Evolutionary conservation across 2,888 invertebrate species (phyloP).

Genomic region (Stenichneumon culpator): DNA sequence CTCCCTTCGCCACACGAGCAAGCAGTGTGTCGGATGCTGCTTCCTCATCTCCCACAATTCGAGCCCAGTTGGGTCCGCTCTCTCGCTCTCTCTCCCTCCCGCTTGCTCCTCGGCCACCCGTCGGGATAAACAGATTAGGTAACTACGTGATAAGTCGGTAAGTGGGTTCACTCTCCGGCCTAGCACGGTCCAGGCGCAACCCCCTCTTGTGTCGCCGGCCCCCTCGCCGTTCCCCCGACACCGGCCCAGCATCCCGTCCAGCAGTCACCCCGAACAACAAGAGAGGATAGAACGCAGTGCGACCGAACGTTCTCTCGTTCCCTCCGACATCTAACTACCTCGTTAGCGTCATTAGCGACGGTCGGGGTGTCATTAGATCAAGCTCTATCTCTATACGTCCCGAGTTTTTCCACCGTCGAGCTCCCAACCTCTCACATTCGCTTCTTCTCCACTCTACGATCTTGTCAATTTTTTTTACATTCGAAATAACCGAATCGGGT

Average conservation of each 20-base stretch:
- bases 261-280: constrained; percentile 58
- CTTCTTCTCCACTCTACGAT: neutral
- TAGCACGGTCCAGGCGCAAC: constrained; percentile 68
- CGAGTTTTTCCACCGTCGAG: constrained; percentile 77
- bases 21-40: constrained; percentile 6
- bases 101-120: constrained; percentile 73
- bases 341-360: constrained; percentile 85
- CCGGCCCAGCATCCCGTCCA: constrained; percentile 58
- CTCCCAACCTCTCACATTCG: constrained; percentile 51
- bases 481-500: neutral
- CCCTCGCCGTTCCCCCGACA: constrained; percentile 31
- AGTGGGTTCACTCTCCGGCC: constrained; percentile 84
- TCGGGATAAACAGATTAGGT: constrained; percentile 85
- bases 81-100: constrained; percentile 63
- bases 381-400: constrained; percentile 77
- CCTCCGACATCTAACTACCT: constrained; percentile 84
- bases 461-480: neutral
- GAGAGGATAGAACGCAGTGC: constrained; percentile 52
- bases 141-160: constrained; percentile 86
- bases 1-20: constrained; percentile 40
- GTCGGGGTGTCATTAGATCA: constrained; percentile 85
- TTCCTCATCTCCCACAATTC: constrained; percentile 6
- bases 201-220: constrained; percentile 61
- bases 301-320: constrained; percentile 79
- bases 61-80: constrained; percentile 47